phyloP scores from a whole-genome alignment of 2,888 invertebrate genomes.

The Drosophila nr. perissopoda region DNA sequence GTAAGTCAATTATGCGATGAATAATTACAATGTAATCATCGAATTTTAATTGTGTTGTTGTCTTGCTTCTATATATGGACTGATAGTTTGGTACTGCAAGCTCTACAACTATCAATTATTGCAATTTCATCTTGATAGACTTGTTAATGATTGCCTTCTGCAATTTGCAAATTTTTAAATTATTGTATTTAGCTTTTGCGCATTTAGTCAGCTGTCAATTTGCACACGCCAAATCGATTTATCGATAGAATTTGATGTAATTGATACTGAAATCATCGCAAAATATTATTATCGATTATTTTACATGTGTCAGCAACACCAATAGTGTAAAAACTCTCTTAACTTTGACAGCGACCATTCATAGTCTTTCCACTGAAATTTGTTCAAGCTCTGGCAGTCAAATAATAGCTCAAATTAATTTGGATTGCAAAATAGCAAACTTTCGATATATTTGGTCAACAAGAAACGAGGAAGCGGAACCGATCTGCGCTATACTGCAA shows the following conservation, averaged over 20 bases:
- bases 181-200: background rate
- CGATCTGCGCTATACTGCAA: background rate
- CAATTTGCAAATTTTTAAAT: background rate
- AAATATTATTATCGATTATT: background rate
- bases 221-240: background rate
- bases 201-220: background rate
- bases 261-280: background rate
- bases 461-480: background rate
- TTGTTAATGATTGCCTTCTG: background rate
- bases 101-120: background rate
- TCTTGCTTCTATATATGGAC: background rate
- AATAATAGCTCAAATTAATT: background rate
- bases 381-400: background rate
- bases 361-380: background rate
- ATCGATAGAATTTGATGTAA: background rate
- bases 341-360: background rate
- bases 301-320: background rate
- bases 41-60: conserved; percentile 1
- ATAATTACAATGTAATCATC: conserved; percentile 4
- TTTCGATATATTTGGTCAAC: background rate
- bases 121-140: background rate
- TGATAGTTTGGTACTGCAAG: background rate
- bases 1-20: conserved; percentile 8
- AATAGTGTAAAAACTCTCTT: background rate
- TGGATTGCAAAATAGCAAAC: background rate